Percentiles rank a stretch among this genome's conserved stretches.
These are phyloP conservation scores for Alentia gelatinosa DNA, from an alignment of 2,888 invertebrate species.

Conservation along the genomic window DNA sequence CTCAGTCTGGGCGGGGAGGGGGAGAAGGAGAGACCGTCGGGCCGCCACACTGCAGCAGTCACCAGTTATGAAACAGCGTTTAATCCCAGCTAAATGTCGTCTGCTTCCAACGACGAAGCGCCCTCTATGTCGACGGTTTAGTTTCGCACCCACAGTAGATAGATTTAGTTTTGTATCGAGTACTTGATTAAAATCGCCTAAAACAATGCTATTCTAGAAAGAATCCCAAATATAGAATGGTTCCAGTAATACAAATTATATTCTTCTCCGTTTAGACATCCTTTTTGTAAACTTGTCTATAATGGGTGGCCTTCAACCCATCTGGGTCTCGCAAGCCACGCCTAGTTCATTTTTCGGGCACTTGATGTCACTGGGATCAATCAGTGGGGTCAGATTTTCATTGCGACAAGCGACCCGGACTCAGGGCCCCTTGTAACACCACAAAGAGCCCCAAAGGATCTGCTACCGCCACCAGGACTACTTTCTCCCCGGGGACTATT, in stretches of 20 bases:
- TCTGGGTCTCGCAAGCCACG: background rate
- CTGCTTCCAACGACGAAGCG: no score
- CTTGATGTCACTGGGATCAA: background rate
- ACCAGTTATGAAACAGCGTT: background rate
- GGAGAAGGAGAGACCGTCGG: background rate
- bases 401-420: background rate
- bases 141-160: no score
- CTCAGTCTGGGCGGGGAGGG: background rate
- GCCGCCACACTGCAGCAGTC: background rate
- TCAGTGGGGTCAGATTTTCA: conserved; percentile 10
- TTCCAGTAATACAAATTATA: no score
- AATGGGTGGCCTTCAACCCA: background rate
- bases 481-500: conserved; percentile 13
- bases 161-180: background rate
- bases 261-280: background rate
- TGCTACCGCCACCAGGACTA: background rate
- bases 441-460: background rate
- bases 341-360: background rate
- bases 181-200: background rate
- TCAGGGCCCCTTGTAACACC: background rate
- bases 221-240: no score
- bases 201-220: no score
- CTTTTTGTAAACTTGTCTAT: background rate
- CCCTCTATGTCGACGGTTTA: no score
- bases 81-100: background rate